A percentile compares a stretch with the other conserved stretches of the same genome.
These are phyloP conservation scores for Diploptera punctata DNA, from an alignment of 2,888 invertebrate genomes.

Conservation along the genomic window DNA sequence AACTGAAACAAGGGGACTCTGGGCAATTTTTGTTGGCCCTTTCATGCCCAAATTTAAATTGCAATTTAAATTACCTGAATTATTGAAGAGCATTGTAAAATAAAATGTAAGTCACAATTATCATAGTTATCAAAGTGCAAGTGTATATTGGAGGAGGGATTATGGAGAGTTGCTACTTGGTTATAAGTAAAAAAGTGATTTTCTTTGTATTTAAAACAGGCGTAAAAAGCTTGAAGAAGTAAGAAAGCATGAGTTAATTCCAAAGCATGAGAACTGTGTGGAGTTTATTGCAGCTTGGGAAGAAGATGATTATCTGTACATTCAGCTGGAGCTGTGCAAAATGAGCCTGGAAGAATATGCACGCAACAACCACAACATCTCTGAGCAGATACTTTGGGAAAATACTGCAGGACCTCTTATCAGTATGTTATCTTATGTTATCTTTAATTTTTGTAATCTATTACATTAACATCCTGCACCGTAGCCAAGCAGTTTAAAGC, in stretches of 20 bases:
- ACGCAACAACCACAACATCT: conserved; percentile 56
- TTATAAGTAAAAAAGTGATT: too few species aligned
- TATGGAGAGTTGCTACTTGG: too few species aligned
- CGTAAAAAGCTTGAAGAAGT: conserved; percentile 68
- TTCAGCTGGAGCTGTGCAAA: conserved; percentile 70
- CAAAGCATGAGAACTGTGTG: conserved; percentile 71
- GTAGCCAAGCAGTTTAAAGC: too few species aligned
- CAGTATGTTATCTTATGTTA: conserved; percentile 49
- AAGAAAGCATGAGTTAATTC: conserved; percentile 70
- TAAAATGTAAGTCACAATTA: too few species aligned
- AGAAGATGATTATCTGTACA: conserved; percentile 54
- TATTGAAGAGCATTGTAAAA: too few species aligned
- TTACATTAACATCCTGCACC: not conserved
- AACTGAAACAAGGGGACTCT: too few species aligned
- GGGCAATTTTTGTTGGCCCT: too few species aligned
- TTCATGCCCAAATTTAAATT: too few species aligned
- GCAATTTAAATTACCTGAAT: too few species aligned
- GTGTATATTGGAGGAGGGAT: too few species aligned
- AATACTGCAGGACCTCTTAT: conserved; percentile 67
- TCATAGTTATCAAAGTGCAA: too few species aligned
- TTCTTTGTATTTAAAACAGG: too few species aligned
- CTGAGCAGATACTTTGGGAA: conserved; percentile 70
- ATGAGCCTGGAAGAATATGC: conserved; percentile 66
- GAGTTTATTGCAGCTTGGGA: conserved; percentile 59
- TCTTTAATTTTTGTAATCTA: conserved; percentile 14